Conservation (phyloP, 2,113 vertebrate species). For the Tringa solitaria region DNA sequence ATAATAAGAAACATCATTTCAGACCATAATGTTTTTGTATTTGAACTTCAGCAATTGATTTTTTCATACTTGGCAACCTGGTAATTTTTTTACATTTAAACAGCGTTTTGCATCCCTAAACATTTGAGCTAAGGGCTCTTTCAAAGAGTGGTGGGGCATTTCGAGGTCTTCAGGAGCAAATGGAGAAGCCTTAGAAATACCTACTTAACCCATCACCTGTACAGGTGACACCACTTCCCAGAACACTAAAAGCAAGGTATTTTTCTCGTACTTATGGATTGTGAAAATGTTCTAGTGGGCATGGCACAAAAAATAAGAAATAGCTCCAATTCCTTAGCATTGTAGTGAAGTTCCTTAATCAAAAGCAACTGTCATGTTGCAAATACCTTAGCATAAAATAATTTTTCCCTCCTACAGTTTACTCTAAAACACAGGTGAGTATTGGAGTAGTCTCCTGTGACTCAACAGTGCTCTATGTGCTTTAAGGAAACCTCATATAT, state of each 20-base stretch:
- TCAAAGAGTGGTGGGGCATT: neutral
- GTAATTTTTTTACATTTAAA: neutral
- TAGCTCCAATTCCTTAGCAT: rapidly evolving
- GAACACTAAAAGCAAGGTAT: neutral
- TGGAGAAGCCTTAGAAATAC: neutral
- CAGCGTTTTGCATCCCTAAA: neutral
- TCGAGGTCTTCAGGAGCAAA: neutral
- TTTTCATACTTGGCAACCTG: neutral
- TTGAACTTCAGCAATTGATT: neutral
- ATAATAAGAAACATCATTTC: neutral
- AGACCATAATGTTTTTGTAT: neutral
- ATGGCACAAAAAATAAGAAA: neutral
- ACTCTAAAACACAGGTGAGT: neutral
- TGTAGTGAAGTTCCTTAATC: neutral
- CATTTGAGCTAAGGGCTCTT: neutral
- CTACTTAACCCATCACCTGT: neutral
- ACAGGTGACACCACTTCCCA: neutral
- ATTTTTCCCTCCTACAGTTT: neutral
- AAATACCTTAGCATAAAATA: neutral
- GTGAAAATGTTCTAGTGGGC: neutral
- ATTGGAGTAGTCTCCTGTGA: neutral
- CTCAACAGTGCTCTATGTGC: rapidly evolving
- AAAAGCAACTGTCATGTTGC: neutral
- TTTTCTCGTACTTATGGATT: neutral
- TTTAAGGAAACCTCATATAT: neutral